A percentile compares a stretch with the other conserved stretches of the same genome.
phyloP scores from a whole-genome alignment of 1,140 invertebrate species.

The Anoplolepis gracilipes region DNA sequence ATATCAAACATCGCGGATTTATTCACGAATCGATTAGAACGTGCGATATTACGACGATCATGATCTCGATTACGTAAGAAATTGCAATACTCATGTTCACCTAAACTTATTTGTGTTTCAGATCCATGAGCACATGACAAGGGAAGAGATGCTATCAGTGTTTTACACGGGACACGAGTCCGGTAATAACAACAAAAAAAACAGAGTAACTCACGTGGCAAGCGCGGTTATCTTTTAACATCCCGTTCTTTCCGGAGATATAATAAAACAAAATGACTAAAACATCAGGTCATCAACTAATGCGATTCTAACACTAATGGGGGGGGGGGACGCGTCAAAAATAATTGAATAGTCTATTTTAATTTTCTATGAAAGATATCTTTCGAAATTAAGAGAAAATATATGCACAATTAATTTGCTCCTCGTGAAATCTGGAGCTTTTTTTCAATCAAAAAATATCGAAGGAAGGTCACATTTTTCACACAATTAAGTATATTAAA shows the following conservation, averaged over 20 bases:
- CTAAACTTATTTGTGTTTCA: slow-evolving; percentile 85
- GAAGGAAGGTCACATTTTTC: not conserved
- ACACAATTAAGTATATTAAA: not conserved
- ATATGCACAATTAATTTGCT: not conserved
- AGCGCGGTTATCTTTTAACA: not conserved
- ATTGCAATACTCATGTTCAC: slow-evolving; percentile 37
- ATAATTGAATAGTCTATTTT: not conserved
- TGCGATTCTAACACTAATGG: not conserved
- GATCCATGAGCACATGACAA: slow-evolving; percentile 94
- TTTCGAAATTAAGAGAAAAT: not conserved
- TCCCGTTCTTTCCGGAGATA: not conserved
- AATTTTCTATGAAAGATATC: not conserved
- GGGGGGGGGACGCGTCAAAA: not conserved
- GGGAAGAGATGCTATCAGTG: slow-evolving; percentile 91
- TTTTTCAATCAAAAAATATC: not conserved
- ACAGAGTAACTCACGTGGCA: not conserved
- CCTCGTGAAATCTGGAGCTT: not conserved
- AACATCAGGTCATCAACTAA: slow-evolving; percentile 60
- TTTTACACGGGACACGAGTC: slow-evolving; percentile 93
- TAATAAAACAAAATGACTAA: not conserved
- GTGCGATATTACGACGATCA: slow-evolving; percentile 17
- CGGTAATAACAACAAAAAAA: slow-evolving; percentile 85
- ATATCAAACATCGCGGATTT: not conserved
- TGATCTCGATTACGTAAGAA: slow-evolving; percentile 35
- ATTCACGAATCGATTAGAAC: slow-evolving; percentile 16